A percentile compares a stretch with the other conserved stretches of the same genome.
Evolutionary conservation across 2,797 vertebrate species (phyloP).

Genomic region (Myotis myotis): DNA sequence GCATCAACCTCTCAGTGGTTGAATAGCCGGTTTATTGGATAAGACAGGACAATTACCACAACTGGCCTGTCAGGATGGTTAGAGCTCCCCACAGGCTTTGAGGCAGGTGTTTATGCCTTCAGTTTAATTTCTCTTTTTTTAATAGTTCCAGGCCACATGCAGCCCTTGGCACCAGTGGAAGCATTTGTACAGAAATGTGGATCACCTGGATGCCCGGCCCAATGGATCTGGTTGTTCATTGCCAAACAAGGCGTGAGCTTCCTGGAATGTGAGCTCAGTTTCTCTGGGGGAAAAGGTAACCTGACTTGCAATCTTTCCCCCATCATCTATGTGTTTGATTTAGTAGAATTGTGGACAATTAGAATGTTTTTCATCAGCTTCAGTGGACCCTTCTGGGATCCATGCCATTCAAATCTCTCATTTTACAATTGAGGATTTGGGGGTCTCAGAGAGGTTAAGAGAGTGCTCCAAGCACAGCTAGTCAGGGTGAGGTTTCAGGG

Average conservation of each 20-base stretch:
- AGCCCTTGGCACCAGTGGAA: conserved; percentile 57
- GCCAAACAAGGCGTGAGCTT: neutral
- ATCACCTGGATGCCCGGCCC: conserved; percentile 62
- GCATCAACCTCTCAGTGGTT: conserved; percentile 61
- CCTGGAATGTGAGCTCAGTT: neutral
- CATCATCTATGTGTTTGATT: neutral
- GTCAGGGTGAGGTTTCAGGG: neutral
- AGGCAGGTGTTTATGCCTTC: conserved; percentile 78
- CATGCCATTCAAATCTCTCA: neutral
- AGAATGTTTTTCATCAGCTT: neutral
- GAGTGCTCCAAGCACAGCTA: neutral
- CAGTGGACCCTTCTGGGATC: neutral
- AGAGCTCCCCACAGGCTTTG: conserved; percentile 69
- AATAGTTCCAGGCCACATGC: conserved; percentile 63
- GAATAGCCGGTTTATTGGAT: conserved; percentile 71
- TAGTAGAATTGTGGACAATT: neutral
- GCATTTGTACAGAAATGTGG: conserved; percentile 57
- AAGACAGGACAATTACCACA: conserved; percentile 77
- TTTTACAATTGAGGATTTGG: neutral
- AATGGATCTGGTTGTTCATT: neutral
- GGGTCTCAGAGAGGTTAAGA: neutral
- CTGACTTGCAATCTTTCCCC: neutral
- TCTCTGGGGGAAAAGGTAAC: conserved; percentile 4
- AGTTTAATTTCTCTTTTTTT: conserved; percentile 72
- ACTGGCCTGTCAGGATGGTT: conserved; percentile 68